Conservation (phyloP, 2,888 invertebrate species). For the Dermolepida albohirtum region DNA sequence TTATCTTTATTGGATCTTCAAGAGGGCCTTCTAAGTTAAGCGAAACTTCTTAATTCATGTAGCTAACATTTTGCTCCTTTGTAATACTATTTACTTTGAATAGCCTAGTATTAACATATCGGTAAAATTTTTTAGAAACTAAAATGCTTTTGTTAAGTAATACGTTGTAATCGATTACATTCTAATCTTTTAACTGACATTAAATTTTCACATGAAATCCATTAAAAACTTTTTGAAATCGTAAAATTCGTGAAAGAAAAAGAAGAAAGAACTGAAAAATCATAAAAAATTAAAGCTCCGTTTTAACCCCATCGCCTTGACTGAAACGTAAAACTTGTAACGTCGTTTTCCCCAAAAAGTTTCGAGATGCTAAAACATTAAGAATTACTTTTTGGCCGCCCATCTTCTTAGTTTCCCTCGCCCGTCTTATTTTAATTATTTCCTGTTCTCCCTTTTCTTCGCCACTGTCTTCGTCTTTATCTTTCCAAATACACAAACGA, state of each 20-base stretch:
- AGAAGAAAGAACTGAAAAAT: not conserved
- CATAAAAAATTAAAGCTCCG: slow-evolving; percentile 18
- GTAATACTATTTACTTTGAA: too few relatives aligned
- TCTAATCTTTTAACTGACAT: not conserved
- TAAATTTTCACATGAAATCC: slow-evolving; percentile 11
- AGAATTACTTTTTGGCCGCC: slow-evolving; percentile 15
- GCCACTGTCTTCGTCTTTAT: not conserved
- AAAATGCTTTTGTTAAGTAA: too few relatives aligned
- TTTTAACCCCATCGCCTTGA: slow-evolving; percentile 17
- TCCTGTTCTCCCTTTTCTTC: not conserved
- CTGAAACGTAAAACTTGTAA: slow-evolving; percentile 17
- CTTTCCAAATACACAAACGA: not conserved
- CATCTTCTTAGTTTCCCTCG: slow-evolving; percentile 1
- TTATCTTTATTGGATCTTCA: too few relatives aligned
- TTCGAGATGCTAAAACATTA: slow-evolving; percentile 14
- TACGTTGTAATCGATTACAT: too few relatives aligned
- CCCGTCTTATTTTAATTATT: not conserved
- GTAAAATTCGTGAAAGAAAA: not conserved
- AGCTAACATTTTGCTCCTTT: too few relatives aligned
- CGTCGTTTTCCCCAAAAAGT: slow-evolving; percentile 8
- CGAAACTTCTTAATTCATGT: too few relatives aligned
- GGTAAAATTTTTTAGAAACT: too few relatives aligned
- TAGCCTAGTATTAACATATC: too few relatives aligned
- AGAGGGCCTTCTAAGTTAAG: too few relatives aligned
- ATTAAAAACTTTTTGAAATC: slow-evolving; percentile 9